Conservation (phyloP, 2,888 invertebrate genomes). For the Serrognathus titanus region DNA sequence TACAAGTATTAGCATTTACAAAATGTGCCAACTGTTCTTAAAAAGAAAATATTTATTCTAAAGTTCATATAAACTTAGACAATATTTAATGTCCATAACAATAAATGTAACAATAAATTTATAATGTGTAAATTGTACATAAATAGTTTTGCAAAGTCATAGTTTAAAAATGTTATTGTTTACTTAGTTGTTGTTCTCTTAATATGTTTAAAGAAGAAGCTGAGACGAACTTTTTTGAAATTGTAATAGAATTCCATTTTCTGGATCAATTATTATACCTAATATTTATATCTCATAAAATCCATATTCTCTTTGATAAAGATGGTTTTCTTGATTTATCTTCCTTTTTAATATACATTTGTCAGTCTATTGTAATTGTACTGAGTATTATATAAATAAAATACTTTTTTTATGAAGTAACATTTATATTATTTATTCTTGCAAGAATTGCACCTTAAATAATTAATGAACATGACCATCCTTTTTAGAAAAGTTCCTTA, state of each 20-base stretch:
- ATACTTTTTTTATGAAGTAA: too few relatives aligned
- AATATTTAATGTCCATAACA: constrained; percentile 38
- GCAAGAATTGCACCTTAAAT: too few relatives aligned
- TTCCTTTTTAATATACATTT: too few relatives aligned
- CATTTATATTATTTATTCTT: too few relatives aligned
- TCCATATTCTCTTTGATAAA: too few relatives aligned
- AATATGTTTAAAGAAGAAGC: background rate
- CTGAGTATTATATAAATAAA: too few relatives aligned
- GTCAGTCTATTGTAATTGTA: too few relatives aligned
- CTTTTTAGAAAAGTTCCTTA: too few relatives aligned
- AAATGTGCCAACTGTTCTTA: constrained; percentile 33
- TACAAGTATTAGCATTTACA: constrained; percentile 17
- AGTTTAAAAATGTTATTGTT: constrained; percentile 1
- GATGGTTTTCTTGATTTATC: too few relatives aligned
- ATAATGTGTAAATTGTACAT: constrained; percentile 15
- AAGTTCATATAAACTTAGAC: constrained; percentile 32
- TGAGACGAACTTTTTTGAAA: constrained; percentile 8
- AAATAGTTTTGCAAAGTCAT: constrained; percentile 3
- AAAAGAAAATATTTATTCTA: constrained; percentile 24
- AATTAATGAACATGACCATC: too few relatives aligned
- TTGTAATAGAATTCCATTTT: background rate
- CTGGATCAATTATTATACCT: too few relatives aligned
- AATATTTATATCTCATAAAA: too few relatives aligned
- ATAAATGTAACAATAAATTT: constrained; percentile 37
- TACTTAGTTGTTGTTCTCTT: background rate